A percentile compares a stretch with the other conserved stretches of the same genome.
These are phyloP conservation scores for Poeciliopsis prolifica DNA, from an alignment of 2,113 vertebrate genomes.

Conservation along the genomic window DNA sequence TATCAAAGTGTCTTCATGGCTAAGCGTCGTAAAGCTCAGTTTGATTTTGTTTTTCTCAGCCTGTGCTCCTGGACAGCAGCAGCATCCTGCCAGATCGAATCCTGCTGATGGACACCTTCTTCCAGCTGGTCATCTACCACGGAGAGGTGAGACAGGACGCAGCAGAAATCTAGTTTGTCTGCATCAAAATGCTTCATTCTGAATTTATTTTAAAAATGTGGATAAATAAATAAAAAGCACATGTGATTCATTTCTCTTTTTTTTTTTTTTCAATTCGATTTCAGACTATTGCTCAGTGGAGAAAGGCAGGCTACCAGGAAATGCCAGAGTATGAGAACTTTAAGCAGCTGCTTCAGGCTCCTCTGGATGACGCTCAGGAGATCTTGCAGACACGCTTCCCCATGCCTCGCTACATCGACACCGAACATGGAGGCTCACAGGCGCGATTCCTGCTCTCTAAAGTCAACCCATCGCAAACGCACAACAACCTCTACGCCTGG, in stretches of 20 bases:
- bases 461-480: slow-evolving; percentile 98
- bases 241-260: not conserved
- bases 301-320: slow-evolving; percentile 95
- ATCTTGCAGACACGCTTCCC: slow-evolving; percentile 94
- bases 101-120: slow-evolving; percentile 98
- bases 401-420: slow-evolving; percentile 95
- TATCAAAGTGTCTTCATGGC: not conserved
- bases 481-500: slow-evolving; percentile 96
- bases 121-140: slow-evolving; percentile 97
- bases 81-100: slow-evolving; percentile 96
- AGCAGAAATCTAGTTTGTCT: not conserved
- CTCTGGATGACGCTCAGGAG: slow-evolving; percentile 94
- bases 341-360: slow-evolving; percentile 94
- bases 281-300: slow-evolving; percentile 96
- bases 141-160: slow-evolving; percentile 85
- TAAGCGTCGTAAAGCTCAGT: not conserved
- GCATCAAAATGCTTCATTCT: not conserved
- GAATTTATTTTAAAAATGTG: not conserved
- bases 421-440: slow-evolving; percentile 90
- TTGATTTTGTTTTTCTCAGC: slow-evolving; percentile 74
- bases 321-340: slow-evolving; percentile 98
- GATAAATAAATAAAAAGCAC: too few relatives aligned
- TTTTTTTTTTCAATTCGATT: not conserved
- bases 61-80: slow-evolving; percentile 96
- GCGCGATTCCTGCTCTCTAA: slow-evolving; percentile 97